These are phyloP conservation scores for Saccostrea echinata DNA, from an alignment of 1,140 invertebrate genomes.

Conservation along the genomic window DNA sequence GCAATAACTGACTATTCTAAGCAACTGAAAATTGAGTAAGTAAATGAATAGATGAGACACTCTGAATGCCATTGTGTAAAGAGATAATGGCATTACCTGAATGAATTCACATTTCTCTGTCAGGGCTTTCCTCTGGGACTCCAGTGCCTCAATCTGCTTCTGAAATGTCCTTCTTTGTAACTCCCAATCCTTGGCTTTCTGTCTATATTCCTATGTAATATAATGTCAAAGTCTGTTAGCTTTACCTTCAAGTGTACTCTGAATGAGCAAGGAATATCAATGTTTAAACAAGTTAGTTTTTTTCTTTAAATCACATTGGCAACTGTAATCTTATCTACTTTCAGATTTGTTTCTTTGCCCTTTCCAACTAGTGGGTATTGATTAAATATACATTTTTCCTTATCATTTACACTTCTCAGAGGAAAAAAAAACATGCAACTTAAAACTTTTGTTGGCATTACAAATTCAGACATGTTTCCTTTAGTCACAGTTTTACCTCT, in stretches of 20 bases:
- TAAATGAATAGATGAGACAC: not conserved
- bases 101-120: constrained; percentile 71
- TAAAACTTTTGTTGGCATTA: too few species aligned
- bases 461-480: too few species aligned
- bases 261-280: not conserved
- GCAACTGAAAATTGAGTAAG: not conserved
- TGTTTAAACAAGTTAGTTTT: not conserved
- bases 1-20: too few species aligned
- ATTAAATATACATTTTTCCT: not conserved
- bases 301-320: not conserved
- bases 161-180: constrained; percentile 58
- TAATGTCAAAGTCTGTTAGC: not conserved
- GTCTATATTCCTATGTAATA: constrained; percentile 61
- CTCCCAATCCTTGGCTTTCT: constrained; percentile 62
- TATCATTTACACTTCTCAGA: not conserved
- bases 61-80: not conserved
- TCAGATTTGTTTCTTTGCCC: not conserved
- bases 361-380: not conserved
- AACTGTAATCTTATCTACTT: not conserved
- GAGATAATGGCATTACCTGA: constrained; percentile 57
- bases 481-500: too few species aligned
- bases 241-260: not conserved
- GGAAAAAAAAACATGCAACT: too few species aligned
- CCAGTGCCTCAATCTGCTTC: constrained; percentile 65
- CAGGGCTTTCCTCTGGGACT: constrained; percentile 64